Conservation (phyloP, 1,140 invertebrate genomes). For the Saccostrea glomerata region DNA sequence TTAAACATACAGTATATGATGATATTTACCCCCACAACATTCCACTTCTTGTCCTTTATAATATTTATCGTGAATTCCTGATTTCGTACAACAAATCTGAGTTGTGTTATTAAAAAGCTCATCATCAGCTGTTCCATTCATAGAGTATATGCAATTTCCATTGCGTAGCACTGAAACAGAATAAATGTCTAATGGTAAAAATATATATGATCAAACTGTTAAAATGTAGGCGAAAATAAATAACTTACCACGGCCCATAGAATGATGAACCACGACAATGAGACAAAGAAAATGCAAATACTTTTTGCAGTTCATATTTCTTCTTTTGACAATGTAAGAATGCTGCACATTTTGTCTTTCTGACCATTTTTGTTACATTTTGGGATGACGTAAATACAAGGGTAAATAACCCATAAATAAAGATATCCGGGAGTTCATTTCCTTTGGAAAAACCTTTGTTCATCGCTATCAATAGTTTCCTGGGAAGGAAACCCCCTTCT, state of each 20-base stretch:
- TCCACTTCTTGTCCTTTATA: background rate
- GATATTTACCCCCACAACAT: background rate
- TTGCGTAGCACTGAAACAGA: background rate
- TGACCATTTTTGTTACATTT: too few species aligned
- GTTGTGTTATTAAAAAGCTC: background rate
- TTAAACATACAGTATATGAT: background rate
- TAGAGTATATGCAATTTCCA: background rate
- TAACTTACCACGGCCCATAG: background rate
- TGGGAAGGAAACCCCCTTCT: too few species aligned
- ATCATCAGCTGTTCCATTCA: background rate
- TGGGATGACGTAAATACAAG: too few species aligned
- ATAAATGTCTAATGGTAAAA: background rate
- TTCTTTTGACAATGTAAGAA: background rate
- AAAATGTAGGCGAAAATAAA: background rate
- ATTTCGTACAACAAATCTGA: background rate
- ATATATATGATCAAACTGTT: too few species aligned
- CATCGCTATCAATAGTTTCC: too few species aligned
- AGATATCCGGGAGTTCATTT: too few species aligned
- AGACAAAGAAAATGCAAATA: background rate
- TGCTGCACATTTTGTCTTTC: too few species aligned
- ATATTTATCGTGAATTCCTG: background rate
- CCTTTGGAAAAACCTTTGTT: too few species aligned
- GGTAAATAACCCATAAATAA: too few species aligned
- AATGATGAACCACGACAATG: background rate
- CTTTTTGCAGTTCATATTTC: background rate